A percentile compares a stretch with the other conserved stretches of the same genome.
Evolutionary conservation across 2,888 invertebrate species (phyloP).

Genomic region (Hylaea fasciaria): DNA sequence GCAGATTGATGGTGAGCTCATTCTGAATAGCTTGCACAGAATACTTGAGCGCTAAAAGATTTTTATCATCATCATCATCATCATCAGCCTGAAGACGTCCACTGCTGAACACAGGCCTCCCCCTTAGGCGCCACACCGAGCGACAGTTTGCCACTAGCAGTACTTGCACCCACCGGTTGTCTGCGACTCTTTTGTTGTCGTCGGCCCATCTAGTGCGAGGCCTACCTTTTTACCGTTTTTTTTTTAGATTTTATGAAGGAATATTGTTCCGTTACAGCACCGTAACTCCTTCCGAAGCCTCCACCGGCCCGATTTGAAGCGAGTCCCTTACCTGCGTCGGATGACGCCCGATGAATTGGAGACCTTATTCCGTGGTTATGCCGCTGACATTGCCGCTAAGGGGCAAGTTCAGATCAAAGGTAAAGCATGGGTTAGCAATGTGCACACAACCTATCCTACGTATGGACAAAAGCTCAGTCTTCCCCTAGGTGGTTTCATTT

Average conservation of each 20-base stretch:
- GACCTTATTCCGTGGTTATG: slow-evolving; percentile 70
- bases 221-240: no score
- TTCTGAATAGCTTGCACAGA: no score
- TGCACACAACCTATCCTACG: not conserved
- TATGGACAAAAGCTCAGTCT: not conserved
- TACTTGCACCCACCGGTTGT: no score
- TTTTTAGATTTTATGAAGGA: not conserved
- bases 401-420: slow-evolving; percentile 42
- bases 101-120: no score
- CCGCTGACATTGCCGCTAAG: slow-evolving; percentile 61
- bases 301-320: slow-evolving; percentile 77
- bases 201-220: no score
- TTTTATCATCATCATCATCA: no score
- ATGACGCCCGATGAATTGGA: slow-evolving; percentile 76
- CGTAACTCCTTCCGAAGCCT: slow-evolving; percentile 78
- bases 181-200: no score
- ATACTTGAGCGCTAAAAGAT: no score
- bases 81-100: no score
- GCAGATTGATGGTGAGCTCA: not conserved
- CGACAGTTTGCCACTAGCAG: no score
- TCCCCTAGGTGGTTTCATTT: no score
- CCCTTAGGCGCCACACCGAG: no score
- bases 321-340: slow-evolving; percentile 75
- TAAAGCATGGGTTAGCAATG: not conserved
- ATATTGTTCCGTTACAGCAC: slow-evolving; percentile 54